Base-by-base conservation (phyloP, 35 echinoderm and acorn worm species). In the Ophioderma brevispina region DNA sequence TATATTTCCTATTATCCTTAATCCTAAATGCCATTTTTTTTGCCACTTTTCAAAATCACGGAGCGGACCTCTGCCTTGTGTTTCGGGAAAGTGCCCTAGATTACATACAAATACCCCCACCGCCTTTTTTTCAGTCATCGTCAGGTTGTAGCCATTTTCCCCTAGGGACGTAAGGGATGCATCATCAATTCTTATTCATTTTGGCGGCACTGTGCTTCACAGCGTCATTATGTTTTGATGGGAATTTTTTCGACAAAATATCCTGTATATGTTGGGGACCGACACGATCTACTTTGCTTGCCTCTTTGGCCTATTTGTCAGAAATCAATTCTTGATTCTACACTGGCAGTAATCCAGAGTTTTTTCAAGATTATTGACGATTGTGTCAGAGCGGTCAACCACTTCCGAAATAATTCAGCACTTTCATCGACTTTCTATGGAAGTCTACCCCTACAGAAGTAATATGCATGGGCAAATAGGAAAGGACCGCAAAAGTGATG, bases 341-440 rank as follows among this genome's bases (percentile, higher is more conserved):
- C 78, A 37, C 78, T 34, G 32, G 11, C 17, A 40, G 34, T 2
- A 80, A 36, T 5, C 78, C 30, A 4, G 34, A 80, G n/a, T 13
- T 31, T 80, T 13, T 80, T 80, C 25, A 80, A 80, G 25, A 80
- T 34, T 80, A 1, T 80, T 31, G 78, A 80, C n/a, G 78, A 80
- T 36, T 36, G 33, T 80, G 78, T 80, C 6, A 33, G 78, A 14
- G 78, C 78, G n/a, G 3, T 5, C 78, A 36, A 34, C 78, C 2
- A 10, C 3, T 31, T 25, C 78, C 17, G 34, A 34, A 21, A 33
- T 34, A 37, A 3, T 80, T 3, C 33, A 80, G 13, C 34, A 80
- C 38, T n/a, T 80, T 80, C 25, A 80, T 80, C 31, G 78, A 80
- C n/a, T 25, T 80, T 37, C 36, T 15, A 10, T 25, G 33, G 34